A percentile compares a stretch with the other conserved stretches of the same genome.
Evolutionary conservation across 2,888 invertebrate genomes (phyloP).

Genomic region (Diadegma fenestrale): DNA sequence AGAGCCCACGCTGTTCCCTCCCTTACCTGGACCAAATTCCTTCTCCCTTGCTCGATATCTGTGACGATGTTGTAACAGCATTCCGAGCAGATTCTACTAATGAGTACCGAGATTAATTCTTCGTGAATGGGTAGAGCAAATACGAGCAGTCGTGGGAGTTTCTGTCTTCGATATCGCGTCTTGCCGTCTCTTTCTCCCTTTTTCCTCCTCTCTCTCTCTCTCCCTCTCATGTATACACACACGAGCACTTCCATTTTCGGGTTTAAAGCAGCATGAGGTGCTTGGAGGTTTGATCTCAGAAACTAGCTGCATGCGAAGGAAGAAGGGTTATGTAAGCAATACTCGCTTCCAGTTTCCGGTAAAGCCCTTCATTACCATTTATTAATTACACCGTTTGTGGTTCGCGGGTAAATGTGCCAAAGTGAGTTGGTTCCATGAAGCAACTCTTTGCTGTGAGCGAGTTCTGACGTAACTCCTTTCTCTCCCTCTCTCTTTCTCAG

Average conservation of each 20-base stretch:
- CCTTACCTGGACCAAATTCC: neutral
- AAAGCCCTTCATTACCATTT: constrained; percentile 69
- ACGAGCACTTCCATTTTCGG: neutral
- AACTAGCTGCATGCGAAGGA: constrained; percentile 19
- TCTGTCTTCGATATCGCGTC: constrained; percentile 26
- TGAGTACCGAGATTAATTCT: constrained; percentile 67
- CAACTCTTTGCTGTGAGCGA: constrained; percentile 26
- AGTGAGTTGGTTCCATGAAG: constrained; percentile 19
- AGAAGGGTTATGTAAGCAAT: constrained; percentile 68
- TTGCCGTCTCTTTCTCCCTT: constrained; percentile 23
- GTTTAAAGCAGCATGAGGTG: constrained; percentile 25
- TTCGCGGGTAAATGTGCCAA: constrained; percentile 45
- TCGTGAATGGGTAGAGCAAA: constrained; percentile 65
- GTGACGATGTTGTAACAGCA: constrained; percentile 36
- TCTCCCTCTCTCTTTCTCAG: neutral
- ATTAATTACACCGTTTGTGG: constrained; percentile 67
- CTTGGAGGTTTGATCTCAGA: constrained; percentile 65
- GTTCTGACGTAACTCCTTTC: constrained; percentile 19
- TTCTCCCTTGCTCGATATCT: neutral
- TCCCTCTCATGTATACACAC: neutral
- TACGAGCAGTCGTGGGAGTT: constrained; percentile 48
- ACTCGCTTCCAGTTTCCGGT: constrained; percentile 60
- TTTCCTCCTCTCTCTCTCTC: constrained; percentile 24
- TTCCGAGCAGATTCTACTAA: constrained; percentile 60
- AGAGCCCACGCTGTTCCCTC: neutral